Percentiles rank a stretch among this genome's conserved stretches.
These are phyloP conservation scores for Leptinotarsa defecta DNA, from an alignment of 1,140 invertebrate genomes.

Conservation along the genomic window DNA sequence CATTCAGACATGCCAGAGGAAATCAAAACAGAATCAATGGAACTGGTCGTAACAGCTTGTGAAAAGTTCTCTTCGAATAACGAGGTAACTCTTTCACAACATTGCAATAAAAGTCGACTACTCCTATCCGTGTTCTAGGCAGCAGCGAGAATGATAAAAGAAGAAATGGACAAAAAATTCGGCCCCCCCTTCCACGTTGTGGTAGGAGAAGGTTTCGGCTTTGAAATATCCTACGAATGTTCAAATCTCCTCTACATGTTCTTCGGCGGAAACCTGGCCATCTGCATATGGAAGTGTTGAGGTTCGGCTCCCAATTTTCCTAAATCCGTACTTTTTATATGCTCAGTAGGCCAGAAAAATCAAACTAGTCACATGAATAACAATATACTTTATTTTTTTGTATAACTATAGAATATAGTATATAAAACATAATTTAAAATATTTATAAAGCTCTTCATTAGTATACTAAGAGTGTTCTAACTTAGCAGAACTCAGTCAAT, in stretches of 20 bases:
- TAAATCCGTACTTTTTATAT: no score
- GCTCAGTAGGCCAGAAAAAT: neutral
- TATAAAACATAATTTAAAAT: constrained; percentile 32
- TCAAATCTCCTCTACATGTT: constrained; percentile 90
- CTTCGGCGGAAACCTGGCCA: constrained; percentile 87
- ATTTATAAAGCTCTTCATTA: constrained; percentile 26
- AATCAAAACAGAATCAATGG: constrained; percentile 85
- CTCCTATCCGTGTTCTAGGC: constrained; percentile 56
- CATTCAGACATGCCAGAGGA: constrained; percentile 90
- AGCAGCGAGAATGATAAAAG: constrained; percentile 87
- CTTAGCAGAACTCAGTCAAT: constrained; percentile 19
- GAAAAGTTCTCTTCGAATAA: constrained; percentile 88
- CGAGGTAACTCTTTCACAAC: constrained; percentile 61
- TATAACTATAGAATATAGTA: constrained; percentile 32
- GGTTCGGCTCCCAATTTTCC: neutral
- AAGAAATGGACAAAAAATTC: constrained; percentile 93
- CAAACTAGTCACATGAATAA: constrained; percentile 27
- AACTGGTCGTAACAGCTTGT: constrained; percentile 87
- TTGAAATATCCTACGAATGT: constrained; percentile 88
- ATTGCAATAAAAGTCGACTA: neutral
- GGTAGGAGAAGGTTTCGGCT: constrained; percentile 92
- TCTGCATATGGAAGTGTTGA: constrained; percentile 87
- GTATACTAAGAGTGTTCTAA: constrained; percentile 18
- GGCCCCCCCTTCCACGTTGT: constrained; percentile 91
- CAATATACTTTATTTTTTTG: constrained; percentile 36